phyloP scores from a whole-genome alignment of 2,113 vertebrate species.

The Spea bombifrons region DNA sequence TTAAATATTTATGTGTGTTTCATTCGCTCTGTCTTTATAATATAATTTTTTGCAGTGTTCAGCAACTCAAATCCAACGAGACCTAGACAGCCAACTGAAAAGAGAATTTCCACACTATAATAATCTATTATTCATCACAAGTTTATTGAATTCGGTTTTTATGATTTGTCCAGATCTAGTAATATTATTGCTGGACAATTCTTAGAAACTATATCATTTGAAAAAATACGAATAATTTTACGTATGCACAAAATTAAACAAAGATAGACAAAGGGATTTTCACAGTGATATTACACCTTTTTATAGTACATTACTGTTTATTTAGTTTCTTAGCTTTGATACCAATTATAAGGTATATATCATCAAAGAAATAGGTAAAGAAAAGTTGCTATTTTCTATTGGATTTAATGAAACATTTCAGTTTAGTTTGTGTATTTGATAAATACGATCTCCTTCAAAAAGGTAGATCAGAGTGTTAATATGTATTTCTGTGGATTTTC shows the following conservation, averaged over 20 bases:
- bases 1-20: constrained; percentile 19
- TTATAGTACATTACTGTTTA: not conserved
- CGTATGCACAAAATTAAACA: too few species aligned
- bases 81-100: not conserved
- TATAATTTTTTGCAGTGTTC: constrained; percentile 20
- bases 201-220: too few species aligned
- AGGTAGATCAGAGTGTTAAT: too few species aligned
- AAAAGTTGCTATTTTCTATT: too few species aligned
- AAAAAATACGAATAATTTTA: too few species aligned
- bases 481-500: too few species aligned
- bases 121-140: constrained; percentile 43
- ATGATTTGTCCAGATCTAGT: not conserved
- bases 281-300: too few species aligned
- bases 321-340: not conserved
- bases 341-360: not conserved
- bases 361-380: too few species aligned
- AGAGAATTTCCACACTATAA: not conserved
- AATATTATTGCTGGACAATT: not conserved
- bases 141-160: constrained; percentile 37
- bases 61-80: constrained; percentile 32
- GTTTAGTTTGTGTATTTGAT: too few species aligned
- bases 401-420: too few species aligned
- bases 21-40: constrained; percentile 23
- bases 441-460: too few species aligned
- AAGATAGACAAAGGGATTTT: too few species aligned